These are phyloP conservation scores for Cyrtorhinus lividipennis DNA, from an alignment of 1,140 invertebrate genomes.

Conservation along the genomic window DNA sequence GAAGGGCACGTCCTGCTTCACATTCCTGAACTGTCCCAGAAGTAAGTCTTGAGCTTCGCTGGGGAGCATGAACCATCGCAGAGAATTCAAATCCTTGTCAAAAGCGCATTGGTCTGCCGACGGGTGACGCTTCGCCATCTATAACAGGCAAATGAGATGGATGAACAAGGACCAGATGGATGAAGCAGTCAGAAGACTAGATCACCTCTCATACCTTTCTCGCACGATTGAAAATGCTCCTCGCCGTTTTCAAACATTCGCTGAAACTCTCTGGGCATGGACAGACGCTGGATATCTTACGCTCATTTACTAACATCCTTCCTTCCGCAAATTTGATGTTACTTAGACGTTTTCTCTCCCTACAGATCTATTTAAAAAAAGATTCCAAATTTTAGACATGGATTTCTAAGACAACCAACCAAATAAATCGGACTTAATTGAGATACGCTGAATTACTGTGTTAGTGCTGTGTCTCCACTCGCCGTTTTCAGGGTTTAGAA, in stretches of 20 bases:
- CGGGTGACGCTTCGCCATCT: constrained; percentile 53
- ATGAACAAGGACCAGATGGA: background rate
- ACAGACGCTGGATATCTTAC: constrained; percentile 48
- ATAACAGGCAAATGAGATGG: constrained; percentile 16
- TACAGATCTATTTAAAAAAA: constrained; percentile 36
- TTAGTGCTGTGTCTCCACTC: constrained; percentile 79
- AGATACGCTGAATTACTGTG: constrained; percentile 35
- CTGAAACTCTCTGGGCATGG: constrained; percentile 53
- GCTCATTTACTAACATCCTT: constrained; percentile 53
- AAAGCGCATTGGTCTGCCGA: constrained; percentile 55
- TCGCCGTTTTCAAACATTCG: constrained; percentile 61
- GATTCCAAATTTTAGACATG: too few species aligned
- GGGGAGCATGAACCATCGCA: constrained; percentile 76
- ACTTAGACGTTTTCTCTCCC: constrained; percentile 67
- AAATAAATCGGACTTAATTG: background rate
- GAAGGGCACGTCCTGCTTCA: constrained; percentile 58
- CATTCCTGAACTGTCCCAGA: constrained; percentile 52
- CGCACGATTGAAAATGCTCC: constrained; percentile 61
- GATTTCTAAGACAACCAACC: too few species aligned
- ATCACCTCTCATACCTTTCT: constrained; percentile 43
- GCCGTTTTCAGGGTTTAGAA: constrained; percentile 69
- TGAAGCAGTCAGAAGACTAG: background rate
- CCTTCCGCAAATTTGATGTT: constrained; percentile 62
- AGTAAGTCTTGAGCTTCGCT: constrained; percentile 58
- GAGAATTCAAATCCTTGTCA: constrained; percentile 44